phyloP scores from a whole-genome alignment of 2,113 vertebrate species.

The Pantherophis guttatus region DNA sequence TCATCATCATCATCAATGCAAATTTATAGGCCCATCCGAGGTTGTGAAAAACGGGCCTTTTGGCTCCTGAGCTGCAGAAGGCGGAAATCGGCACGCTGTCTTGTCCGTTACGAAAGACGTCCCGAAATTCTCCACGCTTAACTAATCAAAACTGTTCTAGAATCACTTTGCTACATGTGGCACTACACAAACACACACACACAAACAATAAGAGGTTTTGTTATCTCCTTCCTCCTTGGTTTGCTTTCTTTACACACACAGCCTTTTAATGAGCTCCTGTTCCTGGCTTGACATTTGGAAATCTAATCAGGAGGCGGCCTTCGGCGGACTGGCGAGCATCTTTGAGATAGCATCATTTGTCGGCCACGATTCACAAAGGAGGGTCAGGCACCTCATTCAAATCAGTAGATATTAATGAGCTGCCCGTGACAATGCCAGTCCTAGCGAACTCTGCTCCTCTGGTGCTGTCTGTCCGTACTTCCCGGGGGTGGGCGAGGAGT shows the following conservation, averaged over 20 bases:
- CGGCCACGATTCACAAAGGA: slow-evolving; percentile 39
- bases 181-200: background rate
- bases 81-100: slow-evolving; percentile 29
- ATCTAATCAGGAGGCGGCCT: slow-evolving; percentile 61
- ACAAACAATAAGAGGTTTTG: background rate
- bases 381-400: slow-evolving; percentile 29
- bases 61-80: slow-evolving; percentile 16
- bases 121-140: slow-evolving; percentile 64
- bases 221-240: background rate
- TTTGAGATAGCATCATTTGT: slow-evolving; percentile 51
- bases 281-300: slow-evolving; percentile 63
- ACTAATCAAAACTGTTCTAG: slow-evolving; percentile 66
- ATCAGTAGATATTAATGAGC: slow-evolving; percentile 3
- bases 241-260: slow-evolving; percentile 40
- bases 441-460: background rate
- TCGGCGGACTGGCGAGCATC: slow-evolving; percentile 43
- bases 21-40: slow-evolving; percentile 36
- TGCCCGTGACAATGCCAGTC: slow-evolving; percentile 18
- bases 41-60: slow-evolving; percentile 60
- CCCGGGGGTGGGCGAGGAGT: background rate
- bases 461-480: slow-evolving; percentile 34
- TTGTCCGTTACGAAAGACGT: slow-evolving; percentile 53
- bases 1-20: slow-evolving; percentile 26
- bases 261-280: slow-evolving; percentile 62
- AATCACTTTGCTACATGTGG: slow-evolving; percentile 61